A percentile compares a stretch with the other conserved stretches of the same genome.
Conservation (phyloP, 2,797 vertebrate genomes). For the Arrhamphus sclerolepis region DNA sequence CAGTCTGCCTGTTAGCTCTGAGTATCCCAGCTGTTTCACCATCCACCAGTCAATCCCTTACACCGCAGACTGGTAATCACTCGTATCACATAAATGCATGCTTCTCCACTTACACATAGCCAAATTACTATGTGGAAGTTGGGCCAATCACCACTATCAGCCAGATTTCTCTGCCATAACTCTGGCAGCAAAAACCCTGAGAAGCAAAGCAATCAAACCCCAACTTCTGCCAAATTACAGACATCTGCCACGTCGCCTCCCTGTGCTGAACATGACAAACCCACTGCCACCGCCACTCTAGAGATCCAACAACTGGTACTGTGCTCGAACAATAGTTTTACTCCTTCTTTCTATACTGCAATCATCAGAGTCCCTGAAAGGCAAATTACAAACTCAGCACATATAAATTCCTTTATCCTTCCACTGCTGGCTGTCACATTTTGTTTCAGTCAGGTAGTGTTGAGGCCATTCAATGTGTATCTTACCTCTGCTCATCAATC, state of each 20-base stretch:
- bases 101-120: constrained; percentile 18
- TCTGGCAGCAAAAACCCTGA: constrained; percentile 15
- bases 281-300: constrained; percentile 2
- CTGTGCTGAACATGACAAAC: not conserved
- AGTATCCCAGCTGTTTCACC: constrained; percentile 47
- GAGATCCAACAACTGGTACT: constrained; percentile 8
- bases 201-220: constrained; percentile 27
- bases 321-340: not conserved
- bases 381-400: not conserved
- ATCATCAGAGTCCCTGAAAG: not conserved
- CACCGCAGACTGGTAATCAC: constrained; percentile 67
- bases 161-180: constrained; percentile 35
- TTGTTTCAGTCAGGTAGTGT: not conserved
- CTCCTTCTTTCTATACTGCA: not conserved
- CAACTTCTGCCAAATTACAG: constrained; percentile 25
- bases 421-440: too few species aligned
- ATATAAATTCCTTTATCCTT: too few species aligned
- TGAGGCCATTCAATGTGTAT: too few species aligned
- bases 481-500: constrained; percentile 35
- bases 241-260: constrained; percentile 35
- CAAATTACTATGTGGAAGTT: constrained; percentile 27
- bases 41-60: constrained; percentile 44
- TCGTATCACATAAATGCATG: constrained; percentile 29
- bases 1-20: not conserved
- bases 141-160: constrained; percentile 29